Evolutionary conservation across 2,888 invertebrate species (phyloP), one percentile per base, ranked within the genome.

Genomic region (Tolmerus cingulatus): DNA sequence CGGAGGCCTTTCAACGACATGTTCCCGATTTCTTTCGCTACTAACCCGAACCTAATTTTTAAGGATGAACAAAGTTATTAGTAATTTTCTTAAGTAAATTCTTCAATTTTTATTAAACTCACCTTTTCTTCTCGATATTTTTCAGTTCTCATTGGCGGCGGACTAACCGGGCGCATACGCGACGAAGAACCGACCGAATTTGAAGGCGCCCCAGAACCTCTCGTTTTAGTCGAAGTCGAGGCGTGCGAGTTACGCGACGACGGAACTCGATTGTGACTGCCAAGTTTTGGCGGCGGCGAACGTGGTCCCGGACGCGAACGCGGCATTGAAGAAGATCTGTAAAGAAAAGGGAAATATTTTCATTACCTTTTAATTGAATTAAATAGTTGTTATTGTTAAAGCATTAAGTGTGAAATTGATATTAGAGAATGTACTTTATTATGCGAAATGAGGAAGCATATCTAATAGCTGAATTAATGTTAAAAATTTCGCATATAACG

Each of bases 241-340:
- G 78, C 14, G n/a, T 78, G 66, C 37, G 57, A 40, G 27, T 34
- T 66, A n/a, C 86, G 86, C 57, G 86, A 19, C 23, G 55, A 8
- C n/a, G 51, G 84, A 12, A 86, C 34, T 12, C 55, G 90, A 90
- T 23, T 88, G 78, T 76, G 87, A 79, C 74, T 86, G 78, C 27
- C 76, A 14, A 46, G 37, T 90, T 92, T 91, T 89, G 91, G 92
- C 77, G 92, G 92, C 57, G 93, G 92, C 88, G 92, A 92, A 90
- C 92, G 92, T 79, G 92, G 91, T 84, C 91, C 89, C 9, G 74
- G 88, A 81, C 94, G 93, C 46, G 94, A 93, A 74, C 93, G 92
- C 27, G 95, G 94, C 0, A 94, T 93, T 9, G 96, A 94, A 19
- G 93, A 92, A 0, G 95, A 95, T 74, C 95, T 93, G 3, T 93